Conservation (phyloP, 1,140 invertebrate species). For the Stenopsyche tienmushanensis region DNA sequence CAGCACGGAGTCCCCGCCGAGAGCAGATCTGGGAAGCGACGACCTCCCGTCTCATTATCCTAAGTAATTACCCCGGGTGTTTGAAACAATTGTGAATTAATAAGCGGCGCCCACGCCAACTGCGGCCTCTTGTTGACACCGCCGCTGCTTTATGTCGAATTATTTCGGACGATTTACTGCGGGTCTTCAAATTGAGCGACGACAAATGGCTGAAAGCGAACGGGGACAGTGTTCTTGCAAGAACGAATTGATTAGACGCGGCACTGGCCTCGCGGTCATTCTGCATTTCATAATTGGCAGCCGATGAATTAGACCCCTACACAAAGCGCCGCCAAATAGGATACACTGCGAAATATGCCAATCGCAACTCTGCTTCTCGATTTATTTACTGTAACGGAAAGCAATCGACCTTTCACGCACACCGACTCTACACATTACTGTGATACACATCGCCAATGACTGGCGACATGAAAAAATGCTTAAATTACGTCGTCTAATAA, state of each 20-base stretch:
- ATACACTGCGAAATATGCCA: neutral
- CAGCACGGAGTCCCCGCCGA: too few species aligned
- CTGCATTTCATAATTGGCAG: neutral
- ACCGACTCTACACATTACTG: too few species aligned
- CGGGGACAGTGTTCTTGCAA: neutral
- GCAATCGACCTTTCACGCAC: too few species aligned
- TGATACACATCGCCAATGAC: too few species aligned
- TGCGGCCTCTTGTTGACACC: neutral
- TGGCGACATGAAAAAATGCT: too few species aligned
- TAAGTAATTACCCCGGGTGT: too few species aligned
- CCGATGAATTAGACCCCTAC: neutral
- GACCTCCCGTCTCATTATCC: too few species aligned
- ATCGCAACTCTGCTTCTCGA: too few species aligned
- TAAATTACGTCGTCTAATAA: too few species aligned
- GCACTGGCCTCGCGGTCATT: neutral
- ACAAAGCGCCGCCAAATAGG: neutral
- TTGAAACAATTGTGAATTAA: neutral
- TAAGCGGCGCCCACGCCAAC: neutral
- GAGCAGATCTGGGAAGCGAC: too few species aligned
- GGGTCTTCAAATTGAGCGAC: too few species aligned
- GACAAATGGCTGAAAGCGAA: neutral
- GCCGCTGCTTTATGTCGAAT: neutral
- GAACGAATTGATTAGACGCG: neutral
- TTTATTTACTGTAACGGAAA: too few species aligned
- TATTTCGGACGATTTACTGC: neutral